Base-by-base conservation (phyloP, 2,113 vertebrate species). In the Hydrolagus affinis region DNA sequence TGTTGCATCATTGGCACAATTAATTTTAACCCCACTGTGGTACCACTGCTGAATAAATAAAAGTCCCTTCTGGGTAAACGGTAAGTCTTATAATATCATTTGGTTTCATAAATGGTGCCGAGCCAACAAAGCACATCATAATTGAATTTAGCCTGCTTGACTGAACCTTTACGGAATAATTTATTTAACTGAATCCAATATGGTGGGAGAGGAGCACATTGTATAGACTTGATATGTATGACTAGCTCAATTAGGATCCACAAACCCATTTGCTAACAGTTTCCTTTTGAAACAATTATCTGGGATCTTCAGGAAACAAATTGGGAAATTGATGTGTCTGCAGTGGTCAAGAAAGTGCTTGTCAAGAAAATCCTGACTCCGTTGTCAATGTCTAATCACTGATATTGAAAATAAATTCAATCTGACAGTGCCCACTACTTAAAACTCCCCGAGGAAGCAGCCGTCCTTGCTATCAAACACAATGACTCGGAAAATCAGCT, bases 321-420 rank as follows among this genome's bases (percentile, higher is more conserved):
- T 14, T 8, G 56, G 17, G 73, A 75, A 75, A 56, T 75, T 75
- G 73, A 75, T n/a, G 73, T 30, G 19, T 56, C 73, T 75, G 19
- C 30, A 56, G 15, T 19, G 21, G 32, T 75, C 32, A 75, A 75
- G 73, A 75, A 56, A 56, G n/a, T 75, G 30, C 32, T 75, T 44
- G 44, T 44, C 44, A 75, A 75, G 73, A 75, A 56, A 56, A 19
- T 75, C 73, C 32, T 75, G 73, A 75, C 73, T 75, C 73, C 32
- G 32, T 75, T 75, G 73, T 21, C 73, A 75, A 56, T 75, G 73
- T 56, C 73, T 75, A 75, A 75, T 75, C 73, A 75, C 17, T 75
- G 73, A 56, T 17, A 56, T n/a, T 75, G 73, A 75, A 75, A 44
- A 32, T 75, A n/a, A 75, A 75, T 75, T 75, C 17, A 75, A 75